These are phyloP conservation scores for Otis tarda DNA, from an alignment of 2,113 vertebrate genomes.

Conservation along the genomic window DNA sequence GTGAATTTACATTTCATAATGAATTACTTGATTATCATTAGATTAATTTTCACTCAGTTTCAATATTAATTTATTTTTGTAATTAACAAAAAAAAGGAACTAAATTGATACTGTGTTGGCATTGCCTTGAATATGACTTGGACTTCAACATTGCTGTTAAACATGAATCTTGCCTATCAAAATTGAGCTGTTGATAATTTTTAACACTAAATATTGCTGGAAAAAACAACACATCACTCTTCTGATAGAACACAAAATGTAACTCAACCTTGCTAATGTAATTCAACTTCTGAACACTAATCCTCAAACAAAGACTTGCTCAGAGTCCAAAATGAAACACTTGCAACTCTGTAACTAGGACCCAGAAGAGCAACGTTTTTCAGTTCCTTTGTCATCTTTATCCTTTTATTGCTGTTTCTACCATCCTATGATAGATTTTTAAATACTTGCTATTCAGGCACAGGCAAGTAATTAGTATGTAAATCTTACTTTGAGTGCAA, in stretches of 20 bases:
- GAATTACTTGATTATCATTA: not conserved
- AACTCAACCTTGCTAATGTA: not conserved
- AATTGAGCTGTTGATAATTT: not conserved
- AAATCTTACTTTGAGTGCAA: slow-evolving; percentile 16
- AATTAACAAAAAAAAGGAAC: not conserved
- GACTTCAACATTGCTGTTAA: not conserved
- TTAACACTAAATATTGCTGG: not conserved
- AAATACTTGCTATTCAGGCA: slow-evolving; percentile 14
- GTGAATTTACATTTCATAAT: not conserved
- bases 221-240: not conserved
- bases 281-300: slow-evolving; percentile 1
- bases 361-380: not conserved
- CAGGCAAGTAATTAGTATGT: not conserved
- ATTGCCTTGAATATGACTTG: not conserved
- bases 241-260: not conserved
- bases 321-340: not conserved
- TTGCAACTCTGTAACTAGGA: not conserved
- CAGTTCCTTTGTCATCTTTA: not conserved
- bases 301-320: not conserved
- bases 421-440: not conserved
- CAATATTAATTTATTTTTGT: not conserved
- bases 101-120: not conserved
- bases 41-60: not conserved
- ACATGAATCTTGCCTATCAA: not conserved
- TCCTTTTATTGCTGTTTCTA: not conserved